phyloP scores from a whole-genome alignment of 2,797 vertebrate species.

The Simalia tracyae region DNA sequence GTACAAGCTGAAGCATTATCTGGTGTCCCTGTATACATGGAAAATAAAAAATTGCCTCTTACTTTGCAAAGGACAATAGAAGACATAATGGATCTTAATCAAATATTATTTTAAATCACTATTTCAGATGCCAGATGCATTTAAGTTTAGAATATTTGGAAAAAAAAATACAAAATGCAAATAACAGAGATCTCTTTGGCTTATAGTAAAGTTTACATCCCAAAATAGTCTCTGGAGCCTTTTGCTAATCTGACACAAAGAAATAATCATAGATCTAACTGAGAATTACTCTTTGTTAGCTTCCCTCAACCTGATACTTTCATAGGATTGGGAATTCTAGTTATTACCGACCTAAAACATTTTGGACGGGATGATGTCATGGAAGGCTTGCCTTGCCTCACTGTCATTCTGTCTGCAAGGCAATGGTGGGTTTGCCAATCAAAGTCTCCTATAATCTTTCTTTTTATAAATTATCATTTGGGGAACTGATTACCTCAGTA shows the following conservation, averaged over 20 bases:
- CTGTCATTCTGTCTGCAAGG: not conserved
- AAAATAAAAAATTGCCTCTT: not conserved
- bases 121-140: not conserved
- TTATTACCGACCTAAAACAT: not conserved
- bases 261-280: not conserved
- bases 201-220: not conserved
- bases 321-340: not conserved
- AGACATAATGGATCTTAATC: not conserved
- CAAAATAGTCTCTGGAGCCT: not conserved
- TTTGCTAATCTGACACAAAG: not conserved
- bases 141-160: not conserved
- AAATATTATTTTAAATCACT: not conserved
- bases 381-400: not conserved
- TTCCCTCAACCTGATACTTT: not conserved
- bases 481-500: not conserved
- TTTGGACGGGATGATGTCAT: not conserved
- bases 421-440: not conserved
- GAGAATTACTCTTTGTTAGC: not conserved
- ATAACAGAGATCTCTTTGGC: not conserved
- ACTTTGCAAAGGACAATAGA: not conserved
- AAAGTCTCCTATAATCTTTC: not conserved
- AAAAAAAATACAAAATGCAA: not conserved
- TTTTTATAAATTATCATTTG: not conserved
- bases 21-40: not conserved
- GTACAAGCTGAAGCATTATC: not conserved